Percentiles rank a stretch among this genome's conserved stretches.
These are phyloP conservation scores for Clarias fuscus DNA, from an alignment of 2,797 vertebrate genomes.

Conservation along the genomic window DNA sequence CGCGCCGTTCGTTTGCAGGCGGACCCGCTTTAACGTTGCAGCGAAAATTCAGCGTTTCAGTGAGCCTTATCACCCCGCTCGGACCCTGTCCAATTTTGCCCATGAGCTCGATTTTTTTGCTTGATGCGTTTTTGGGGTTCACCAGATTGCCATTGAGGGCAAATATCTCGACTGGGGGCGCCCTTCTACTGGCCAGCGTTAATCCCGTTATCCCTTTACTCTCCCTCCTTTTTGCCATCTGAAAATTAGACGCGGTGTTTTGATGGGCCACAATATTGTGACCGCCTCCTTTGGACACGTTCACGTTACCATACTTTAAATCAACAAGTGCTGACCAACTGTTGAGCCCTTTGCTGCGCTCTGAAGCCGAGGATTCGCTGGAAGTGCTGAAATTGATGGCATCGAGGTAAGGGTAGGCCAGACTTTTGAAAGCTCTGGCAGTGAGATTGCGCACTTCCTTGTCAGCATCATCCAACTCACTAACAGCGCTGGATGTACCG, in stretches of 20 bases:
- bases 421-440: conserved; percentile 88
- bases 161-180: conserved; percentile 79
- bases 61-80: conserved; percentile 80
- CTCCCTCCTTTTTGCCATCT: conserved; percentile 66
- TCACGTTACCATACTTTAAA: conserved; percentile 83
- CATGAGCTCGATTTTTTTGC: conserved; percentile 70
- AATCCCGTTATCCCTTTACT: conserved; percentile 57
- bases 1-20: conserved; percentile 64
- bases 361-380: conserved; percentile 86
- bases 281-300: conserved; percentile 73
- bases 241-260: conserved; percentile 66
- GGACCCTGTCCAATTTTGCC: conserved; percentile 72
- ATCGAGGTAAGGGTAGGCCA: conserved; percentile 88
- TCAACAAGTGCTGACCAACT: conserved; percentile 91
- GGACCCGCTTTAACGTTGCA: conserved; percentile 78
- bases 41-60: conserved; percentile 83
- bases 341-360: conserved; percentile 80
- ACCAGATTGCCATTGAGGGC: conserved; percentile 66
- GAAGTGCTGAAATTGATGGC: conserved; percentile 85
- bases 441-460: conserved; percentile 94
- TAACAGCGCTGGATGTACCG: conserved; percentile 88
- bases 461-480: conserved; percentile 93
- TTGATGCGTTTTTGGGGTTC: conserved; percentile 55
- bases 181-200: conserved; percentile 58
- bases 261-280: conserved; percentile 69